Evolutionary conservation across 2,113 vertebrate species (phyloP), one percentile per base, ranked within the genome.

Genomic region (Archocentrus centrarchus): DNA sequence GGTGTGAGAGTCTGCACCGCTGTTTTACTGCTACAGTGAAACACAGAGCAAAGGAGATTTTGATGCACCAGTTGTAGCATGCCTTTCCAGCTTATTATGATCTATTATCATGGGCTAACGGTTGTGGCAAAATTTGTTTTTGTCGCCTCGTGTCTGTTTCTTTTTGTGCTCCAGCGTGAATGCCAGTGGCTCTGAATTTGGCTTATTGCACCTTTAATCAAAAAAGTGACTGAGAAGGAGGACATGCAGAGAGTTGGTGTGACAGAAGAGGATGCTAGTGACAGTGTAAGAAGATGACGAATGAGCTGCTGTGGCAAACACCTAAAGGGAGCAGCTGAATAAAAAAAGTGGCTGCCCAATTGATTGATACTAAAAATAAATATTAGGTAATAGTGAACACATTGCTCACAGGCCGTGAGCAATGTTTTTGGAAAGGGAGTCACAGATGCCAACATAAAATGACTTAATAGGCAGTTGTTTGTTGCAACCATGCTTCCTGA

Each of bases 401-500:
- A 35, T 35, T 35, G 35, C 35, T 35, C 35, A 35, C 50, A 55
- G 27, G 22, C 30, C 57, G 30, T 32, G 59, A 75, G 60, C 24
- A 35, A 68, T 17, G 32, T n/a, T 30, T 53, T 50, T 70, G 39
- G 13, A 84, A 75, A 76, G 50, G 24, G 66, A 70, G 44, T 30
- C 44, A 70, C 41, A 70, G 39, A 75, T 35, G 37, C 14, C 20
- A 80, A 84, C 44, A 81, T 66, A 81, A 80, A 30, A 24, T 13
- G 18, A 78, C 20, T 2, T 44, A 53, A 78, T 41, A n/a, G 37
- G 7, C 22, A 5, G 37, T 7, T 60, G 8, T 50, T n/a, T 44
- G 2, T 9, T 15, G 47, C 58, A 32, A 50, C n/a, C 22, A 24
- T 30, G 17, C n/a, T 82, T 59, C 60, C n/a, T 89, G 27, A 89